A percentile compares a stretch with the other conserved stretches of the same genome.
Conservation (phyloP, 2,797 vertebrate genomes). For the Zalophus californianus region DNA sequence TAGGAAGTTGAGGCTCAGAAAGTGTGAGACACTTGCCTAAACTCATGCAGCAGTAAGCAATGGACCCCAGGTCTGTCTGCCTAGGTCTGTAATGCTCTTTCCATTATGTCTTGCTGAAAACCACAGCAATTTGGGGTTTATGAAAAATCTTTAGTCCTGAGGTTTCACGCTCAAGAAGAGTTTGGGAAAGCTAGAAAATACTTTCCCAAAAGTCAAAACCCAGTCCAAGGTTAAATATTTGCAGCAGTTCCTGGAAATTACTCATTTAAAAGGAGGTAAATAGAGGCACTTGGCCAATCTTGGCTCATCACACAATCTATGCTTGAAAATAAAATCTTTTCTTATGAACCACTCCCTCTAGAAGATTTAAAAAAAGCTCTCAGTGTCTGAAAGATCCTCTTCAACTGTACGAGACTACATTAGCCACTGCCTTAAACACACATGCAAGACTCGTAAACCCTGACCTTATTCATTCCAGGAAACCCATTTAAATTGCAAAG, state of each 20-base stretch:
- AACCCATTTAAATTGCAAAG: not conserved
- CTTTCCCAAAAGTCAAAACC: not conserved
- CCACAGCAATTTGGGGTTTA: not conserved
- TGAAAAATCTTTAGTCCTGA: not conserved
- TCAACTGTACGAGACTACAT: not conserved
- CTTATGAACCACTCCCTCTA: not conserved
- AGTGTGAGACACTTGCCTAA: not conserved
- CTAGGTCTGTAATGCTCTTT: not conserved
- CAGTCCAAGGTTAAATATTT: not conserved
- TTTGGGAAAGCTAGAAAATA: conserved; percentile 20
- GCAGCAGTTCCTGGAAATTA: not conserved
- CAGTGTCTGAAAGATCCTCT: not conserved
- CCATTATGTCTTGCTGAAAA: not conserved
- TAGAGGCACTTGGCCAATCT: not conserved
- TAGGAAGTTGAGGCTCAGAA: not conserved
- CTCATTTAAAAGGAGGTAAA: not conserved
- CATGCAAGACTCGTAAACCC: not conserved
- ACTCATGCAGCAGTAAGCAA: not conserved
- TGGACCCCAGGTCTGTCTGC: not conserved
- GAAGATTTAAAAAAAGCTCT: conserved; percentile 43
- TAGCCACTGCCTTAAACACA: not conserved
- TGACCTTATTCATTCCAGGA: not conserved
- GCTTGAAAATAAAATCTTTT: conserved; percentile 41
- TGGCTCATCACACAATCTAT: not conserved
- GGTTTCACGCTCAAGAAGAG: not conserved